Percentiles rank a stretch among this genome's conserved stretches.
phyloP scores from a whole-genome alignment of 2,113 vertebrate genomes.

The Myotis yumanensis region DNA sequence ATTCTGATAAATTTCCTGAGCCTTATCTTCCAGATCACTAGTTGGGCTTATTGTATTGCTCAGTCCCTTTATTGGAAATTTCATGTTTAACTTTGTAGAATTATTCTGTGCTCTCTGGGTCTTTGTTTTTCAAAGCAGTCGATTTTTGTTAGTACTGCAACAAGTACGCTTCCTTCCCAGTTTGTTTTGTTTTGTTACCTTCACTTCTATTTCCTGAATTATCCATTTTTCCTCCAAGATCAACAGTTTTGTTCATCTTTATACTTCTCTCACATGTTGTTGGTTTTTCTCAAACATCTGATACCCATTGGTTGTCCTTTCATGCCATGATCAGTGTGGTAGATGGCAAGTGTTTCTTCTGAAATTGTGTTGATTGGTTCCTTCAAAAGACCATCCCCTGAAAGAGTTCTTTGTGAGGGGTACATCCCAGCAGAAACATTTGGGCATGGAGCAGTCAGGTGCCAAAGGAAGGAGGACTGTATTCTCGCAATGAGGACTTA shows the following conservation, averaged over 20 bases:
- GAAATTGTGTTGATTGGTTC: background rate
- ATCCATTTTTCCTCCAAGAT: background rate
- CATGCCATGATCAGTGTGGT: background rate
- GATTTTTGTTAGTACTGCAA: background rate
- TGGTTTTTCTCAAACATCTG: background rate
- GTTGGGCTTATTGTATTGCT: background rate
- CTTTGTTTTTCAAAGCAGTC: background rate
- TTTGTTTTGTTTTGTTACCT: background rate
- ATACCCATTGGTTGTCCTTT: background rate
- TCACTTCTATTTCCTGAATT: background rate
- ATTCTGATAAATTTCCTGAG: background rate
- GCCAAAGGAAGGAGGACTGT: background rate
- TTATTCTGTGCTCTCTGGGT: background rate
- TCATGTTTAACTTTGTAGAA: conserved; percentile 16
- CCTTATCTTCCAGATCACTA: background rate
- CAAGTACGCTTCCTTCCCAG: background rate
- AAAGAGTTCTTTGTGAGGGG: background rate
- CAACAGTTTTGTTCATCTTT: background rate
- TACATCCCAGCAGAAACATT: background rate
- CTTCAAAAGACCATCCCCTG: background rate
- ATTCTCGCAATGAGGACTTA: background rate
- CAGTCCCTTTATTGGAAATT: background rate
- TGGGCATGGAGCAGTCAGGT: background rate
- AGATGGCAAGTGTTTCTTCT: background rate
- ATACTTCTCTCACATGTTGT: background rate